Evolutionary conservation across 2,113 vertebrate genomes (phyloP).

Genomic region (Halcyon senegalensis): DNA sequence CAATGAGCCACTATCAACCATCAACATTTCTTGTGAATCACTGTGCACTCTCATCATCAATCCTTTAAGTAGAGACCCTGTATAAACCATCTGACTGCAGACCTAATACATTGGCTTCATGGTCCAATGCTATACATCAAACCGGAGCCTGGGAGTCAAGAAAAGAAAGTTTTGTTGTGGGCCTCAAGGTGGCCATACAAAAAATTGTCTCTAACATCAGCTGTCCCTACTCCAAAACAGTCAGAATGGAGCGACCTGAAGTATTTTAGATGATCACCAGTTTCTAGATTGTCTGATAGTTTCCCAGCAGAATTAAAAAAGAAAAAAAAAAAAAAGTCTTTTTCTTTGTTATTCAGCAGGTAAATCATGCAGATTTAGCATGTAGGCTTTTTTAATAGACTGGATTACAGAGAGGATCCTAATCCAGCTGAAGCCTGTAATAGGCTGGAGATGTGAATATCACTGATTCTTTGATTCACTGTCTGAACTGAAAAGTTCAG

Average conservation of each 20-base stretch:
- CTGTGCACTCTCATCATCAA: background rate
- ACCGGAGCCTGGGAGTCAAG: background rate
- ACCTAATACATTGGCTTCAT: background rate
- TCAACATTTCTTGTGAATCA: background rate
- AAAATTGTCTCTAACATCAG: background rate
- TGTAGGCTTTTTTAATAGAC: background rate
- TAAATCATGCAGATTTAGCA: background rate
- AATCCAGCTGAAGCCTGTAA: background rate
- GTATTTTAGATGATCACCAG: background rate
- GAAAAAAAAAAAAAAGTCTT: background rate
- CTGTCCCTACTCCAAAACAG: background rate
- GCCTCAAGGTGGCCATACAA: background rate
- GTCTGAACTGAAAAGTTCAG: background rate
- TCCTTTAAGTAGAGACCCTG: background rate
- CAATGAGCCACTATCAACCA: background rate
- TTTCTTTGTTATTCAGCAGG: background rate
- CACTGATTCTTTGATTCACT: background rate
- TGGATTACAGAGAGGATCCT: background rate
- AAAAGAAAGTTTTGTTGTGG: background rate
- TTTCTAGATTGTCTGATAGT: background rate
- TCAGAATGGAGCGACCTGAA: background rate
- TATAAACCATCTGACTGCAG: background rate
- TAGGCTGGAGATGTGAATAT: background rate
- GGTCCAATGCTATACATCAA: background rate
- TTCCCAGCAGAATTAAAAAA: background rate